phyloP scores from a whole-genome alignment of 2,797 vertebrate species.

The Catharus ustulatus region DNA sequence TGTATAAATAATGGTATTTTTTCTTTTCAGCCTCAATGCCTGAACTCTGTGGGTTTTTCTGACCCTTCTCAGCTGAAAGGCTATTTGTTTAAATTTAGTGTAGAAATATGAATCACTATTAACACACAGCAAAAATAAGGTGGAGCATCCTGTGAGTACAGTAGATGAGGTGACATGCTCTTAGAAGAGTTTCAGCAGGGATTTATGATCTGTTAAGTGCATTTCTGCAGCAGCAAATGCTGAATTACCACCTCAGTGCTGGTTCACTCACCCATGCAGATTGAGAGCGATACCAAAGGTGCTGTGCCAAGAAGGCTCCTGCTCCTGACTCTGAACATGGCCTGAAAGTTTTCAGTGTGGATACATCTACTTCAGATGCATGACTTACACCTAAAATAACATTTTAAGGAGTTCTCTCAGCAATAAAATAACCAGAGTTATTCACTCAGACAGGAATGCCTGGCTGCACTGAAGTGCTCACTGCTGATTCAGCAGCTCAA shows the following conservation, averaged over 20 bases:
- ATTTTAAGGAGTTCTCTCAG: constrained; percentile 39
- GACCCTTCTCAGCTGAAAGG: neutral
- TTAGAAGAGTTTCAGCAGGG: neutral
- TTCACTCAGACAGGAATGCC: constrained; percentile 31
- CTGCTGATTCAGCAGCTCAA: constrained; percentile 61
- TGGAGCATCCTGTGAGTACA: neutral
- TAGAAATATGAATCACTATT: constrained; percentile 1
- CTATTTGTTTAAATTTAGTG: constrained; percentile 35
- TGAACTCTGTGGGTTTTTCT: neutral
- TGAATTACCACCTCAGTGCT: constrained; percentile 31
- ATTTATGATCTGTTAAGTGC: constrained; percentile 47
- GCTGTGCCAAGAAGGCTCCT: neutral
- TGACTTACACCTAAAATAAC: constrained; percentile 51
- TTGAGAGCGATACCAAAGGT: neutral
- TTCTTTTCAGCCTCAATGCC: neutral
- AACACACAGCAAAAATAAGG: constrained; percentile 15
- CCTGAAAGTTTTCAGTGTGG: neutral
- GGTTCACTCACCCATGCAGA: constrained; percentile 5
- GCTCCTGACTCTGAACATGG: neutral
- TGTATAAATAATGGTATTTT: neutral
- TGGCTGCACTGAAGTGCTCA: neutral
- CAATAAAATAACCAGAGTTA: constrained; percentile 34
- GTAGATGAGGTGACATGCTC: neutral
- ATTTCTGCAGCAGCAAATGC: constrained; percentile 36
- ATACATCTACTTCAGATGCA: neutral